phyloP scores from a whole-genome alignment of 2,113 vertebrate species.

The Ameiurus melas region DNA sequence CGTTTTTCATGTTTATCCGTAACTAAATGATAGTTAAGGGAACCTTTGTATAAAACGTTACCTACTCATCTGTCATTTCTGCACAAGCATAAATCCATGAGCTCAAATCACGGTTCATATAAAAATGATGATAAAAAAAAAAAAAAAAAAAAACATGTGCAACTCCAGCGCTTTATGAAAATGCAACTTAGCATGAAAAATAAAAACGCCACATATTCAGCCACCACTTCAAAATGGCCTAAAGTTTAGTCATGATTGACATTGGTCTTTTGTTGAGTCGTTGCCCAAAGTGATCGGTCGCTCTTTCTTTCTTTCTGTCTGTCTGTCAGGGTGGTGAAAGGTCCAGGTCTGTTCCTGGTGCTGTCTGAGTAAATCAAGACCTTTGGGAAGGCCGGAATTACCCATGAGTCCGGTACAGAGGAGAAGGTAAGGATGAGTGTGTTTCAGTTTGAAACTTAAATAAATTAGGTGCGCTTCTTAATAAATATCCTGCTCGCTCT shows the following conservation, averaged over 20 bases:
- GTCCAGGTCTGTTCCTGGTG: neutral
- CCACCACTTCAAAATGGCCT: neutral
- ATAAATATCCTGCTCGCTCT: constrained; percentile 53
- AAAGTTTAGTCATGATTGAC: neutral
- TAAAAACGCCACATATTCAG: neutral
- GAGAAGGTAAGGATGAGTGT: constrained; percentile 17
- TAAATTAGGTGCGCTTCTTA: constrained; percentile 46
- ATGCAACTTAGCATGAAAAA: neutral
- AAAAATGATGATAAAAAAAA: neutral
- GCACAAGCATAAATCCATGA: neutral
- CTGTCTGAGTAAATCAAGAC: neutral
- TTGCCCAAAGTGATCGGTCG: neutral
- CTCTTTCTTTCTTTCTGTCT: neutral
- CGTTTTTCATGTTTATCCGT: neutral
- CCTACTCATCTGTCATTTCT: neutral
- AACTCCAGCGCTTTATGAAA: neutral
- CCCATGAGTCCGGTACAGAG: neutral
- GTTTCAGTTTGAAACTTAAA: constrained; percentile 50
- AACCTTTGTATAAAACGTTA: neutral
- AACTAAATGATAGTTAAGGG: neutral
- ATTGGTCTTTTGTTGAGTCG: neutral
- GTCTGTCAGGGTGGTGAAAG: neutral
- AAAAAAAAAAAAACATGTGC: neutral
- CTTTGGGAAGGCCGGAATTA: neutral
- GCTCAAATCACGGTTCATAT: neutral